A percentile compares a stretch with the other conserved stretches of the same genome.
Evolutionary conservation across 2,888 invertebrate species (phyloP).

Genomic region (Stictocephala bisonia): DNA sequence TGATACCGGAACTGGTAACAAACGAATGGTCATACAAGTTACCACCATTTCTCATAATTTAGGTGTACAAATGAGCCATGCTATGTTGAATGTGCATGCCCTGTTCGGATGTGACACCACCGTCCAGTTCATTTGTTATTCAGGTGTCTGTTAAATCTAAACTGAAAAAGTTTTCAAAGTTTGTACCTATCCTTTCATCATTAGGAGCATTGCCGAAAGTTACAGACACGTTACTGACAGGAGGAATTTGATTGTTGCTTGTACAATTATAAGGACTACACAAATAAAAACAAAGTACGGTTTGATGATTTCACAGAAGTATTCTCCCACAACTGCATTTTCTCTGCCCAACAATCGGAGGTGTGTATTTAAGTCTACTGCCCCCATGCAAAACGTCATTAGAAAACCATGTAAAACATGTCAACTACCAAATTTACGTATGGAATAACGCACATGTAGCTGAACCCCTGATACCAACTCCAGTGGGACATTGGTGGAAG

Average conservation of each 20-base stretch:
- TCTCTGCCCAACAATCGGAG: too few species aligned
- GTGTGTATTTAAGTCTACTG: conserved; percentile 2
- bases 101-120: background rate
- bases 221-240: background rate
- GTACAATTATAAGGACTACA: background rate
- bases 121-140: background rate
- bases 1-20: background rate
- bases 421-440: conserved; percentile 11
- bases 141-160: too few species aligned
- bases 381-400: conserved; percentile 6
- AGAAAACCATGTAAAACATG: conserved; percentile 6
- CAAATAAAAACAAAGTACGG: conserved; percentile 1
- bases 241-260: background rate
- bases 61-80: too few species aligned
- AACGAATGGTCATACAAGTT: background rate
- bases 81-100: background rate
- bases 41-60: background rate
- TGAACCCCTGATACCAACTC: conserved; percentile 17
- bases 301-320: conserved; percentile 6
- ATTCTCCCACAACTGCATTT: conserved; percentile 13
- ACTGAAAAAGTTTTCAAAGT: background rate
- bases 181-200: too few species aligned
- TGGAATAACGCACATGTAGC: conserved; percentile 27
- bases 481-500: conserved; percentile 33
- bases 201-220: too few species aligned